phyloP scores from a whole-genome alignment of 2,888 invertebrate species.

The Catocala sponsa region DNA sequence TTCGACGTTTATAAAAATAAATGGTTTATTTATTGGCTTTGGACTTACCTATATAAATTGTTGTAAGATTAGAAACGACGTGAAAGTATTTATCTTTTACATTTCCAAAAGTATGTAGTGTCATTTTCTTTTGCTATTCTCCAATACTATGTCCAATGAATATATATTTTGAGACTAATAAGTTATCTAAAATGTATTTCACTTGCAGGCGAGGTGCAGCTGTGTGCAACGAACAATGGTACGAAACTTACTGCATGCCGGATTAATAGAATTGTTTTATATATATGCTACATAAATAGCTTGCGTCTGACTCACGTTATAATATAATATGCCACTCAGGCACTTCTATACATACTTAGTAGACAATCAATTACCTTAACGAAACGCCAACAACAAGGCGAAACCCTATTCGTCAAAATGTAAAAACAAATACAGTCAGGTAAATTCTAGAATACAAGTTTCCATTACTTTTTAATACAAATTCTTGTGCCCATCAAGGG shows the following conservation, averaged over 20 bases:
- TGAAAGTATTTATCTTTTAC: too few relatives aligned
- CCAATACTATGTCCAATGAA: too few relatives aligned
- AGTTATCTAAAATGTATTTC: not conserved
- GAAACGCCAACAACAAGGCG: slow-evolving; percentile 28
- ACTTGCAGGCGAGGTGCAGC: slow-evolving; percentile 72
- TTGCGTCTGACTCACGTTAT: slow-evolving; percentile 70
- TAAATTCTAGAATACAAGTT: slow-evolving; percentile 30
- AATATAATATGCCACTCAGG: slow-evolving; percentile 61
- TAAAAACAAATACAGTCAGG: slow-evolving; percentile 30
- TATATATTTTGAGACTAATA: too few relatives aligned
- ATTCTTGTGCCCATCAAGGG: slow-evolving; percentile 20
- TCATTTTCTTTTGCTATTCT: too few relatives aligned
- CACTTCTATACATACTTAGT: slow-evolving; percentile 50
- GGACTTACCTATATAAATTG: too few relatives aligned
- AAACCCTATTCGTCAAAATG: slow-evolving; percentile 21
- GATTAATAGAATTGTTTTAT: slow-evolving; percentile 78
- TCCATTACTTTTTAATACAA: slow-evolving; percentile 24
- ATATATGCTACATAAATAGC: slow-evolving; percentile 73
- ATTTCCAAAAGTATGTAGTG: too few relatives aligned
- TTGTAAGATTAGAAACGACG: too few relatives aligned
- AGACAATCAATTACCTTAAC: slow-evolving; percentile 49
- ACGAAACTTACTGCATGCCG: slow-evolving; percentile 80
- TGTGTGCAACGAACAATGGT: slow-evolving; percentile 84
- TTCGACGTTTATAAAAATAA: too few relatives aligned
- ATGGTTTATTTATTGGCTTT: too few relatives aligned